Evolutionary conservation across 2,113 vertebrate species (phyloP).

Genomic region (Hemichromis elongatus): DNA sequence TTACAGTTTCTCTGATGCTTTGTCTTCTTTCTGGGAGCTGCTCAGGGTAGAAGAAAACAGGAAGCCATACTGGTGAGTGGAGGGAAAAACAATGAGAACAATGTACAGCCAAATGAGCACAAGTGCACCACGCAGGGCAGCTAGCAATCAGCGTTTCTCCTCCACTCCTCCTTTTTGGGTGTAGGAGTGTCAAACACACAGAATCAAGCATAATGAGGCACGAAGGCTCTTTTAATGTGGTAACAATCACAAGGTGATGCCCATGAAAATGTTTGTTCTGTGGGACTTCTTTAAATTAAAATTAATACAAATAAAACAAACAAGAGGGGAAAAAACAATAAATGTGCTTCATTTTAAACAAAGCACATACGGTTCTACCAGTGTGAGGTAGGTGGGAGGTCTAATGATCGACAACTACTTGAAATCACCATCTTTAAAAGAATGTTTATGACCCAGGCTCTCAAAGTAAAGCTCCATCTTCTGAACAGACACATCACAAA

Average conservation of each 20-base stretch:
- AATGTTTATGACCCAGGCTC: not conserved
- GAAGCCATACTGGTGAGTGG: not conserved
- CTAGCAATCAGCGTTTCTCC: not conserved
- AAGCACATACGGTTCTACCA: not conserved
- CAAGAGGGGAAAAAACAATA: not conserved
- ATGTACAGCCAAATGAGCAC: not conserved
- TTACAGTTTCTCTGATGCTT: not conserved
- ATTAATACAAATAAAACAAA: not conserved
- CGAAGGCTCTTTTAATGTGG: not conserved
- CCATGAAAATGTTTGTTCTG: not conserved
- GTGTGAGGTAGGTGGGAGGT: not conserved
- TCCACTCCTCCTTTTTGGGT: not conserved
- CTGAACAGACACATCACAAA: not conserved
- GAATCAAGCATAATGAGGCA: not conserved
- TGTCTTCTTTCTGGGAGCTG: not conserved
- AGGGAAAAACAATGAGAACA: not conserved
- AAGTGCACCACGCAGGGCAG: not conserved
- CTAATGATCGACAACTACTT: slow-evolving; percentile 2
- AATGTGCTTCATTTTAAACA: not conserved
- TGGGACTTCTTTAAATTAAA: not conserved
- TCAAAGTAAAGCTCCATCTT: not conserved
- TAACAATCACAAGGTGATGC: not conserved
- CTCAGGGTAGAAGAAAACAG: not conserved
- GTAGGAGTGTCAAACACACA: not conserved
- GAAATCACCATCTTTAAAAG: not conserved